Evolutionary conservation across 2,113 vertebrate genomes (phyloP).

Genomic region (Arizona elegans): DNA sequence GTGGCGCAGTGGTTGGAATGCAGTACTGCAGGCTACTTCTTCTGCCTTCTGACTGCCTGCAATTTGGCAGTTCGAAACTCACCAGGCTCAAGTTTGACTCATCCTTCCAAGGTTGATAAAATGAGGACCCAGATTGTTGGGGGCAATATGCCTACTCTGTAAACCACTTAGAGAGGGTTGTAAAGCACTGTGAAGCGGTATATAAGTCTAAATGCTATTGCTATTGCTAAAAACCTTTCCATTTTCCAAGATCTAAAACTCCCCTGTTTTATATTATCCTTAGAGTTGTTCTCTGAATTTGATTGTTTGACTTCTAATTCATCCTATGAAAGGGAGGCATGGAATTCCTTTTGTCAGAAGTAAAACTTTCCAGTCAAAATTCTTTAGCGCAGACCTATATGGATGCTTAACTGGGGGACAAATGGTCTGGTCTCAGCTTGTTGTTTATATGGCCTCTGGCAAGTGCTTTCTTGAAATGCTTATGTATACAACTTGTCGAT

Average conservation of each 20-base stretch:
- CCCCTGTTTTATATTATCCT: not conserved
- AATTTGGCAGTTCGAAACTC: too few relatives aligned
- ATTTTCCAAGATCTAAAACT: not conserved
- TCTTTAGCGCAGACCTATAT: not conserved
- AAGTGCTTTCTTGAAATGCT: not conserved
- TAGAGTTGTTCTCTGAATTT: not conserved
- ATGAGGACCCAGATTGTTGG: too few relatives aligned
- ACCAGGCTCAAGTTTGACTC: too few relatives aligned
- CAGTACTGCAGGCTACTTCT: too few relatives aligned
- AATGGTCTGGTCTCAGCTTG: not conserved
- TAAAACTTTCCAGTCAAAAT: not conserved
- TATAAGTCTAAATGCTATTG: too few relatives aligned
- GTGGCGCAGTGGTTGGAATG: too few relatives aligned
- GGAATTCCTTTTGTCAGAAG: not conserved
- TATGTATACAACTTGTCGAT: not conserved
- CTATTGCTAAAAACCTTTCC: too few relatives aligned
- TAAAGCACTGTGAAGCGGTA: too few relatives aligned
- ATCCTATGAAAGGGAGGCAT: not conserved
- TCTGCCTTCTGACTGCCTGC: too few relatives aligned
- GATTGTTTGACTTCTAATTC: not conserved
- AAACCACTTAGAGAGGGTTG: too few relatives aligned
- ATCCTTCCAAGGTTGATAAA: too few relatives aligned
- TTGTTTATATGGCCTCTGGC: not conserved
- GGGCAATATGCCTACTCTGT: too few relatives aligned
- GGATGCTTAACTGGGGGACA: not conserved